Percentiles rank a stretch among this genome's conserved stretches.
phyloP scores from a whole-genome alignment of 2,888 invertebrate species.

The Ectemnius continuus region DNA sequence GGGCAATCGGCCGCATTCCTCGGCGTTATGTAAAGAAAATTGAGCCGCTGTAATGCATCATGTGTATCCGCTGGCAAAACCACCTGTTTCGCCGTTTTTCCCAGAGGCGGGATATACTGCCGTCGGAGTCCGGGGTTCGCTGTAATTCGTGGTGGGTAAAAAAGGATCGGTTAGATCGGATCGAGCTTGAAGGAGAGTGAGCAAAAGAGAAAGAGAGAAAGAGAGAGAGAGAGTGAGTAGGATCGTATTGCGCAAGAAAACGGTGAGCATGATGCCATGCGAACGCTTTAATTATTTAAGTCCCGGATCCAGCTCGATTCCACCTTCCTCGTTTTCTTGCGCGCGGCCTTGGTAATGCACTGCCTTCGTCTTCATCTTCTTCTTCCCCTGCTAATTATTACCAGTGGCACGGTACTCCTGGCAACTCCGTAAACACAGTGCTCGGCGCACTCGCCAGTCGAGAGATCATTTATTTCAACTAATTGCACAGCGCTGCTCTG shows the following conservation, averaged over 20 bases:
- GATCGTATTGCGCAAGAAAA: slow-evolving; percentile 65
- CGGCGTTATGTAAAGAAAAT: slow-evolving; percentile 6
- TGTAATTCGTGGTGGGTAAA: slow-evolving; percentile 39
- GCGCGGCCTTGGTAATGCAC: slow-evolving; percentile 43
- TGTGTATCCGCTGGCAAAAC: not conserved
- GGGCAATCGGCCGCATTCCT: slow-evolving; percentile 17
- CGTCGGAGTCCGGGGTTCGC: slow-evolving; percentile 12
- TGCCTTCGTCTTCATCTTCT: slow-evolving; percentile 34
- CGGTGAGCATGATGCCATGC: slow-evolving; percentile 55
- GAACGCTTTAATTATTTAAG: slow-evolving; percentile 65
- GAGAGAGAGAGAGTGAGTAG: slow-evolving; percentile 3
- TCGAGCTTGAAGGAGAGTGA: slow-evolving; percentile 39
- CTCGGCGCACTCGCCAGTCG: slow-evolving; percentile 27
- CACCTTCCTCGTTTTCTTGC: slow-evolving; percentile 56
- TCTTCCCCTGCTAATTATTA: slow-evolving; percentile 46
- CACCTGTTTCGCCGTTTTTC: slow-evolving; percentile 31
- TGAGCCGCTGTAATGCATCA: slow-evolving; percentile 2
- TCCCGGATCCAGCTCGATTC: slow-evolving; percentile 62
- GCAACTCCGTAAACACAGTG: slow-evolving; percentile 34
- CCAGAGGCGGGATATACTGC: slow-evolving; percentile 13
- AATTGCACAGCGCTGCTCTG: slow-evolving; percentile 28
- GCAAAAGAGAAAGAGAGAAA: too few relatives aligned
- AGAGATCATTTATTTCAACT: slow-evolving; percentile 46
- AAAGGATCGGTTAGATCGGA: slow-evolving; percentile 55
- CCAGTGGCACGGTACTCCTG: slow-evolving; percentile 52